phyloP scores from a whole-genome alignment of 2,888 invertebrate genomes.

The Fissipunctia ypsillon region DNA sequence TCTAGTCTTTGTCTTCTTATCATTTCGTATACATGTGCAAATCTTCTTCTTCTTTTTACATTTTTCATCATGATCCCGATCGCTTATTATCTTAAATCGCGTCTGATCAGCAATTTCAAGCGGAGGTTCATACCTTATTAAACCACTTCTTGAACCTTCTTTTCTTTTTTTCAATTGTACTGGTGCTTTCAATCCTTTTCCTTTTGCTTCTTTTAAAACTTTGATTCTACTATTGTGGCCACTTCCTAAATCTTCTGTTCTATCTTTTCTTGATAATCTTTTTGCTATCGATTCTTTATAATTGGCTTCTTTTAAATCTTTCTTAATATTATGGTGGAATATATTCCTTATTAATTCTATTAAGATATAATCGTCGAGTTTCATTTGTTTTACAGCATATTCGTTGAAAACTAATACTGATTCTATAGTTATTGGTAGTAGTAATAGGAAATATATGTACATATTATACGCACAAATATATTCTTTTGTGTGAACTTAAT shows the following conservation, averaged over 20 bases:
- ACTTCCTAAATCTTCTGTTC: not conserved
- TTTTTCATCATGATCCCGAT: not conserved
- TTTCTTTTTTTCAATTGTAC: not conserved
- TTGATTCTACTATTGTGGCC: not conserved
- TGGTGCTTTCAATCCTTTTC: too few relatives aligned
- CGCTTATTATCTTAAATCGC: slow-evolving; percentile 23
- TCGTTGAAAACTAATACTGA: slow-evolving; percentile 20
- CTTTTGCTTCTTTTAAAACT: not conserved
- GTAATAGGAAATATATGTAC: slow-evolving; percentile 33
- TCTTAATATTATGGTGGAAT: not conserved
- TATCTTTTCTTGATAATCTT: not conserved
- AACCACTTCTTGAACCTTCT: not conserved
- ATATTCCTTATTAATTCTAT: not conserved
- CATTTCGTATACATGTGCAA: not conserved
- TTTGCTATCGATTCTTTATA: not conserved
- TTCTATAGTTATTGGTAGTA: slow-evolving; percentile 12
- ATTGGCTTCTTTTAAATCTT: not conserved
- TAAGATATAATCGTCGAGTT: slow-evolving; percentile 4
- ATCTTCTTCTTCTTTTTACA: not conserved
- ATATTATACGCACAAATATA: slow-evolving; percentile 21
- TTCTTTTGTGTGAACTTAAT: slow-evolving; percentile 10
- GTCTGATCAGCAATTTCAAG: slow-evolving; percentile 1
- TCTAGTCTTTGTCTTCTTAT: not conserved
- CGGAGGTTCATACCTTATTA: rapidly evolving
- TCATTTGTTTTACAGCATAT: slow-evolving; percentile 9